Conservation (phyloP, 2,113 vertebrate genomes). For the Corvus cornix region DNA sequence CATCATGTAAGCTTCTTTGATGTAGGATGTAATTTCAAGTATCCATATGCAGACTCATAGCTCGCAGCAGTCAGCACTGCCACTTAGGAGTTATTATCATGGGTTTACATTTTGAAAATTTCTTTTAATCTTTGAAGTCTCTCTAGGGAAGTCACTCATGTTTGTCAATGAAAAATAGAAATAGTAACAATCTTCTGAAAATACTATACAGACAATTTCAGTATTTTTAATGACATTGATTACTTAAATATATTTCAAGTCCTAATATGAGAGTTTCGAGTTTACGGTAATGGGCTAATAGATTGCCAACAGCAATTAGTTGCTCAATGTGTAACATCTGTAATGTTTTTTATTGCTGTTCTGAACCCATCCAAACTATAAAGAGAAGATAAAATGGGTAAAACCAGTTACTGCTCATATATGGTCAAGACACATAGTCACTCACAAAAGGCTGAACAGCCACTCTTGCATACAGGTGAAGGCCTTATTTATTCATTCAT, state of each 20-base stretch:
- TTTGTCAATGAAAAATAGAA: constrained; percentile 30
- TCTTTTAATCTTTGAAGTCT: constrained; percentile 25
- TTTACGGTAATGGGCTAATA: not conserved
- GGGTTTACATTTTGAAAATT: not conserved
- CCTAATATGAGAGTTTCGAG: not conserved
- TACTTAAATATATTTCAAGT: not conserved
- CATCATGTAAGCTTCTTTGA: constrained; percentile 25
- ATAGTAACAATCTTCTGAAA: not conserved
- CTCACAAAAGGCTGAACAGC: not conserved
- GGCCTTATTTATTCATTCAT: not conserved
- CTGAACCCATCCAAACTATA: not conserved
- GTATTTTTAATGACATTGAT: constrained; percentile 3
- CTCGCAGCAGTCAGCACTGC: not conserved
- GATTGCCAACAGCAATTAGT: not conserved
- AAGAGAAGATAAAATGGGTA: not conserved
- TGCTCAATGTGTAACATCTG: not conserved
- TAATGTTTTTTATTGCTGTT: not conserved
- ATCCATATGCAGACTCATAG: not conserved
- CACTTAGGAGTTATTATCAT: constrained; percentile 27
- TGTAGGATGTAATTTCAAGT: constrained; percentile 27
- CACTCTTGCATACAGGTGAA: not conserved
- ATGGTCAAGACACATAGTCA: not conserved
- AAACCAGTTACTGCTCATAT: not conserved
- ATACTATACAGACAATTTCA: not conserved
- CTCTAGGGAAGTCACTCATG: not conserved